Conservation (phyloP, 2,888 invertebrate species). For the Dicycla oo region DNA sequence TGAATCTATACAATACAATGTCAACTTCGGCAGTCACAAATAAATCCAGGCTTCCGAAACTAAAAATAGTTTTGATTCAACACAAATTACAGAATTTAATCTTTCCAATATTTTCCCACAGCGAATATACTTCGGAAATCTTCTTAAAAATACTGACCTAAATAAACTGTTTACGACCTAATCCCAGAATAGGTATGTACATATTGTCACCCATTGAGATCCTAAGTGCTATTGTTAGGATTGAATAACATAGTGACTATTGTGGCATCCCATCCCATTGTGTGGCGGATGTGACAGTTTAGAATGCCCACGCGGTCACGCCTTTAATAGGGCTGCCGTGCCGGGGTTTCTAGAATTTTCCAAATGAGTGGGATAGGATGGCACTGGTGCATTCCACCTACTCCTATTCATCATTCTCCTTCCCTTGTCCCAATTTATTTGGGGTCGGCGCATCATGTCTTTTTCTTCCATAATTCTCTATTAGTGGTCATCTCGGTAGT, state of each 20-base stretch:
- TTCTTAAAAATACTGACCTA: not conserved
- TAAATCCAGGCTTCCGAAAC: no score
- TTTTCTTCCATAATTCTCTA: no score
- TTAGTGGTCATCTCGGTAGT: no score
- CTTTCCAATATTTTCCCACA: not conserved
- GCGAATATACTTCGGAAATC: not conserved
- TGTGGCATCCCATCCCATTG: slow-evolving; percentile 51
- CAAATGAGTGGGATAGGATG: not conserved
- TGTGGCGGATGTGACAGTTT: slow-evolving; percentile 60
- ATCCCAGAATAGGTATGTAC: not conserved
- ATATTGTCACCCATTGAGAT: slow-evolving; percentile 27
- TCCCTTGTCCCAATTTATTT: no score
- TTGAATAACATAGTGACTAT: slow-evolving; percentile 54
- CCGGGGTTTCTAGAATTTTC: slow-evolving; percentile 11
- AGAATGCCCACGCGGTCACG: slow-evolving; percentile 49
- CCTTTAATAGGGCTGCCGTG: slow-evolving; percentile 25
- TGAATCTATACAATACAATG: no score
- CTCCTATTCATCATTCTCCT: no score
- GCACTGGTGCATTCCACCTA: not conserved
- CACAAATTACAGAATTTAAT: not conserved
- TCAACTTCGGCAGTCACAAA: no score
- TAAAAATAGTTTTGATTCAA: not conserved
- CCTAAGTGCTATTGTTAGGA: slow-evolving; percentile 40
- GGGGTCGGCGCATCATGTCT: no score
- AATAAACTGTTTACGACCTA: slow-evolving; percentile 29